Evolutionary conservation across 2,888 invertebrate species (phyloP), one percentile per base, ranked within the genome.

Genomic region (Drosophila barbarae): DNA sequence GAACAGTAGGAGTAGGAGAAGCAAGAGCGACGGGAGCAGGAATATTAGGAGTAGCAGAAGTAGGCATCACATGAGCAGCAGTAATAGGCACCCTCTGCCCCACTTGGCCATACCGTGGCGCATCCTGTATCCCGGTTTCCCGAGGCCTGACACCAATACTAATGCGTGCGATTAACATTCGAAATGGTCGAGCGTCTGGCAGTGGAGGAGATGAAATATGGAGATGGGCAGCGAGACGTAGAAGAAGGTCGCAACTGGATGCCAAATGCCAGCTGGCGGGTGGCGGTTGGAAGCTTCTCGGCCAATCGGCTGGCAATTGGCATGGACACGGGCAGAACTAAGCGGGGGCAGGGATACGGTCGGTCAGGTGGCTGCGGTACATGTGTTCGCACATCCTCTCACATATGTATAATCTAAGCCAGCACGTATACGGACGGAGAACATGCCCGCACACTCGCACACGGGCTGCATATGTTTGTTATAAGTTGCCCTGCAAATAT

Each of bases 111-210:
- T 72, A 68, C 78, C 74, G 50, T 41, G 73, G 63, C 58, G 72
- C 56, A 47, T 56, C 61, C 63, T 12, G 47, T 39, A 18, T 59
- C 28, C 7, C 10, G 57, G 63, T 60, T 28, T 73, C 51, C 69
- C 61, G 69, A 59, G 67, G 69, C 76, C 82, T 81, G 78, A 81
- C 78, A 84, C 80, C 81, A 78, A 80, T 80, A 76, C 80, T 72
- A 80, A 84, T 83, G 84, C 78, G 47, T 65, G 69, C 84, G 84
- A 80, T 83, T 84, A 84, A 80, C 78, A 81, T 76, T 83, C 69
- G 69, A 70, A 76, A 74, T 68, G 74, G 51, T 67, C 67, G 66
- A 26, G 26, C 52, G 18, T 53, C 56, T 28, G n/a, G 15, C 30
- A 7, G 30, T 46, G 53, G 26, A 21, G 49, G 35, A 49, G 57